A percentile compares a stretch with the other conserved stretches of the same genome.
These are phyloP conservation scores for Lissonota sp. DNA, from an alignment of 2,888 invertebrate species.

Conservation along the genomic window DNA sequence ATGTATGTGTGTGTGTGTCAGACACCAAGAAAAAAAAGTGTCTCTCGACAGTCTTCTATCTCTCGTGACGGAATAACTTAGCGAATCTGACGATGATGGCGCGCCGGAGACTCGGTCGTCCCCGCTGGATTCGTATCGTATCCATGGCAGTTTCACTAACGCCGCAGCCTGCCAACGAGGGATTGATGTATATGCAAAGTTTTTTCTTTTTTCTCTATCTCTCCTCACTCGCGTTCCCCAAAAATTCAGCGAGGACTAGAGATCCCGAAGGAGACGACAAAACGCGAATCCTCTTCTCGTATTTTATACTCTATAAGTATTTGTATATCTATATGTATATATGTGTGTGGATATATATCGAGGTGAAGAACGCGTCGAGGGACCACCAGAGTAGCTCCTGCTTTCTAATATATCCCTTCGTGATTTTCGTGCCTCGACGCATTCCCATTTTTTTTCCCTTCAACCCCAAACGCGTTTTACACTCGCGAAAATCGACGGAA, in stretches of 20 bases:
- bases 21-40: slow-evolving; percentile 11
- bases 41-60: slow-evolving; percentile 50
- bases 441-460: slow-evolving; percentile 70
- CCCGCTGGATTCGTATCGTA: slow-evolving; percentile 8
- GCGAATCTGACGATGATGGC: slow-evolving; percentile 68
- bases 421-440: slow-evolving; percentile 65
- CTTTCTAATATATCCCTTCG: slow-evolving; percentile 52
- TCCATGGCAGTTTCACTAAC: slow-evolving; percentile 34
- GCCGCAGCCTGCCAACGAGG: slow-evolving; percentile 45
- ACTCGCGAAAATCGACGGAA: neutral
- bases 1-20: too few relatives aligned
- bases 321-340: slow-evolving; percentile 4
- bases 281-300: slow-evolving; percentile 48
- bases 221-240: neutral
- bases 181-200: slow-evolving; percentile 59
- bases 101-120: slow-evolving; percentile 60
- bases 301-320: slow-evolving; percentile 1
- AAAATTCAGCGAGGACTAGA: slow-evolving; percentile 25
- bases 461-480: slow-evolving; percentile 8
- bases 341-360: slow-evolving; percentile 36
- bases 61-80: slow-evolving; percentile 52
- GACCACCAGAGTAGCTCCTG: slow-evolving; percentile 79
- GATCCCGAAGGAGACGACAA: slow-evolving; percentile 37
- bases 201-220: slow-evolving; percentile 19
- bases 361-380: slow-evolving; percentile 47